Evolutionary conservation across 2,113 vertebrate species (phyloP).

Genomic region (Brevimyrus niger): DNA sequence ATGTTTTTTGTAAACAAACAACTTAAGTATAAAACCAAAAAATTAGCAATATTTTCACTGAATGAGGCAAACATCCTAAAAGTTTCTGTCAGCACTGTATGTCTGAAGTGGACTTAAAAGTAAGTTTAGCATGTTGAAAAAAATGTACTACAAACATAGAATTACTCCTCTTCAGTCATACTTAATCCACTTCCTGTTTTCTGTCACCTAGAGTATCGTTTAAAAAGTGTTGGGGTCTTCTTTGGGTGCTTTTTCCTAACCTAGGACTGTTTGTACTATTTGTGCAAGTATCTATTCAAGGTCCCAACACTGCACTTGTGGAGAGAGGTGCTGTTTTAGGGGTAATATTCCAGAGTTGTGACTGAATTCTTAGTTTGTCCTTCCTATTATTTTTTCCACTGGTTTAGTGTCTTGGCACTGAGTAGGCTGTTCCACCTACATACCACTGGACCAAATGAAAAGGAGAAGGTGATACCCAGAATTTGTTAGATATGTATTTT

Average conservation of each 20-base stretch:
- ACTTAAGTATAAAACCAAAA: background rate
- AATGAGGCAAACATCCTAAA: background rate
- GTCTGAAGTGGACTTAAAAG: background rate
- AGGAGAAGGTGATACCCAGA: conserved; percentile 19
- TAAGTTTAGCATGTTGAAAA: background rate
- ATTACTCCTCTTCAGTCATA: background rate
- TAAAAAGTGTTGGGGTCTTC: background rate
- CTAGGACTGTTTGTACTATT: background rate
- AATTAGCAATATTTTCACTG: background rate
- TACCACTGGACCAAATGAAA: conserved; percentile 18
- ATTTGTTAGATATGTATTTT: conserved; percentile 29
- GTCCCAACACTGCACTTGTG: background rate
- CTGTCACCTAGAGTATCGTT: background rate
- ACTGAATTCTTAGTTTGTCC: conserved; percentile 18
- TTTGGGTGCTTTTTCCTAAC: background rate
- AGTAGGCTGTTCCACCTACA: conserved; percentile 1
- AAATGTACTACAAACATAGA: background rate
- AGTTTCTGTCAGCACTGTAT: background rate
- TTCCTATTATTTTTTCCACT: conserved; percentile 25
- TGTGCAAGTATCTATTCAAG: background rate
- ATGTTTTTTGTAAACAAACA: background rate
- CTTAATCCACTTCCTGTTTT: background rate
- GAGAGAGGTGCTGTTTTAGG: conserved; percentile 11
- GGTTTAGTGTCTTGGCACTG: conserved; percentile 26
- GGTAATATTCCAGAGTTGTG: conserved; percentile 11